Evolutionary conservation across 2,113 vertebrate genomes (phyloP).

Genomic region (Dermatemys mawii): DNA sequence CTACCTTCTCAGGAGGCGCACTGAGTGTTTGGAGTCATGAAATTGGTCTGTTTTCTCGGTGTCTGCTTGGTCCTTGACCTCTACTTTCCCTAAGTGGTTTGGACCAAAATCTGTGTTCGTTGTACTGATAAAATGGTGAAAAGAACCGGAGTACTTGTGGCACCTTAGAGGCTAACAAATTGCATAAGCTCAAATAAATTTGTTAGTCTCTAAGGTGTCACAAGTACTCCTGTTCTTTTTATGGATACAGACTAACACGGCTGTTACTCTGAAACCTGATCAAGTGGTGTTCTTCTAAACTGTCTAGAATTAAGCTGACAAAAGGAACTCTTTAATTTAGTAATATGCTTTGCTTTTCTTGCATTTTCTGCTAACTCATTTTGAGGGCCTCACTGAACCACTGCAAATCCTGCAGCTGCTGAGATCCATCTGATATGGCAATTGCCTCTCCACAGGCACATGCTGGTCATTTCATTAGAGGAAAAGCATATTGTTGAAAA

Average conservation of each 20-base stretch:
- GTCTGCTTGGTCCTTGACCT: accelerated
- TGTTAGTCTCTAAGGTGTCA: no score
- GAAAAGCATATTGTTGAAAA: background rate
- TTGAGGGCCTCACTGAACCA: background rate
- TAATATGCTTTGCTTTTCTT: background rate
- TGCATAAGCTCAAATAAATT: no score
- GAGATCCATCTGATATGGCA: background rate
- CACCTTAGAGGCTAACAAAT: no score
- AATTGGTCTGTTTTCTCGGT: background rate
- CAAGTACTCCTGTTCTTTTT: no score
- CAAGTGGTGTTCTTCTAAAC: background rate
- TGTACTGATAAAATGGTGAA: no score
- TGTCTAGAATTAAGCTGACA: background rate
- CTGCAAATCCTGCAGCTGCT: background rate
- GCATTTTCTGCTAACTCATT: background rate
- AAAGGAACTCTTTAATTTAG: background rate
- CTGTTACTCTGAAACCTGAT: no score
- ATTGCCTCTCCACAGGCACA: background rate
- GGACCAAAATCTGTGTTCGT: background rate
- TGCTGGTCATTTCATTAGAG: background rate
- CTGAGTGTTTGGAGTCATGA: background rate
- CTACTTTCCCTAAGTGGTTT: background rate
- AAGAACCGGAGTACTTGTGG: no score
- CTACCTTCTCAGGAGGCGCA: background rate
- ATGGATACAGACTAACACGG: no score